Evolutionary conservation across 2,113 vertebrate genomes (phyloP), one percentile per base, ranked within the genome.

Genomic region (Spheniscus mendiculus): DNA sequence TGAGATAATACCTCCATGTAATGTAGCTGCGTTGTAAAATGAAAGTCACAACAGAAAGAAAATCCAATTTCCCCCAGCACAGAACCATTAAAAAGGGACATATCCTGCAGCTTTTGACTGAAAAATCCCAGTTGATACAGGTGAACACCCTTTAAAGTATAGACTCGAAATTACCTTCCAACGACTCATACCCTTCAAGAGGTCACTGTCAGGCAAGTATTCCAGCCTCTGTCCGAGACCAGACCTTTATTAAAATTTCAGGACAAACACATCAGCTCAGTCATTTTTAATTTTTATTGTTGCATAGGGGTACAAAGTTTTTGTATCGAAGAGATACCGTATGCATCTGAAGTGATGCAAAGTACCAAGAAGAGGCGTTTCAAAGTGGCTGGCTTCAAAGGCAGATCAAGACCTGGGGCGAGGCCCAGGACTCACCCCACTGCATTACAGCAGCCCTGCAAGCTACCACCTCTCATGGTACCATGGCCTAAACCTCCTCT

Each of bases 291-390:
- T 36, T 71, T 79, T 65, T 66, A 47, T 18, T 65, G 40, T 2
- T 62, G 56, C 61, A 53, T 0, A 66, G 32, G 6, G 13, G 40
- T 73, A 78, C 21, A 42, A 29, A 73, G 71, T 4, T 86, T 32
- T 49, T 4, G 0, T 14, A 34, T 1, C 2, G 2, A 69, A 86
- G 67, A 74, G 62, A 40, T 25, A n/a, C 14, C 5, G 3, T 2
- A 38, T 53, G 56, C 58, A 58, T 38, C 73, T 81, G 42, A 80
- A 86, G 29, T 5, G 22, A 62, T 42, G 53, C 21, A 26, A 61
- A 95, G 45, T 4, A 73, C 47, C 45, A 56, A 26, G 44, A 56
- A 38, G 26, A 59, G 15, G 30, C 6, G 1, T 44, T 88, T 22
- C 90, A 72, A 32, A 30, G 62, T 47, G 36, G 9, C 16, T 90